Conservation (phyloP, 2,888 invertebrate genomes). For the Agrochola lychnidis region DNA sequence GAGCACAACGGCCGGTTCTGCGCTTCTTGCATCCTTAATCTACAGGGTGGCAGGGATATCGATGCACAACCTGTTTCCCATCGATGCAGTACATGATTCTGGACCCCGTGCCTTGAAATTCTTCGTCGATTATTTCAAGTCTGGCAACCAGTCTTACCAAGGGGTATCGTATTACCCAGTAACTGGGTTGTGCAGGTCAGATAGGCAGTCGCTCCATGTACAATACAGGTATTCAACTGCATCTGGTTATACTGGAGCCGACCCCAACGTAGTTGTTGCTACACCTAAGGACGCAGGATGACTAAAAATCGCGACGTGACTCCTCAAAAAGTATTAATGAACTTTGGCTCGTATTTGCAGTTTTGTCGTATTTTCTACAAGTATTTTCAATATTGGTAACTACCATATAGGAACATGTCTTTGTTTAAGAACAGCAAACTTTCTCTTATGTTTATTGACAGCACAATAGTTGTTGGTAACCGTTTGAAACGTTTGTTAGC, state of each 20-base stretch:
- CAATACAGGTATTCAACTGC: not conserved
- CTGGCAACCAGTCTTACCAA: not conserved
- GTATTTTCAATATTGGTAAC: constrained; percentile 3
- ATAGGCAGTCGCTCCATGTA: not conserved
- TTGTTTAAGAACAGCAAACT: constrained; percentile 36
- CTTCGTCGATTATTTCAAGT: not conserved
- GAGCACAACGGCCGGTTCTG: not conserved
- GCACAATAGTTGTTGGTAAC: constrained; percentile 45
- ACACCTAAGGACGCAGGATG: not conserved
- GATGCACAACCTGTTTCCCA: too few species aligned
- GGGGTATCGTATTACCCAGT: not conserved
- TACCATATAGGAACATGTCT: constrained; percentile 6
- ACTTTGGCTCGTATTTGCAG: not conserved
- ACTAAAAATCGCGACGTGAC: not conserved
- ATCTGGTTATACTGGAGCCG: not conserved
- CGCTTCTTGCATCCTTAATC: too few species aligned
- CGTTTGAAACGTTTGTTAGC: constrained; percentile 12
- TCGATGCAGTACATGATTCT: too few species aligned
- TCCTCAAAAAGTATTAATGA: too few species aligned
- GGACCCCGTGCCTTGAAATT: too few species aligned
- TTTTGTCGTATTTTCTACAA: not conserved
- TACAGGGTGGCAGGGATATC: too few species aligned
- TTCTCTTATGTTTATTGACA: constrained; percentile 54
- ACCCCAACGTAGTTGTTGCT: not conserved
- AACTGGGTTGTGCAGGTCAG: not conserved